Evolutionary conservation across 1,140 invertebrate genomes (phyloP).

Genomic region (Protaetia brevitarsis): DNA sequence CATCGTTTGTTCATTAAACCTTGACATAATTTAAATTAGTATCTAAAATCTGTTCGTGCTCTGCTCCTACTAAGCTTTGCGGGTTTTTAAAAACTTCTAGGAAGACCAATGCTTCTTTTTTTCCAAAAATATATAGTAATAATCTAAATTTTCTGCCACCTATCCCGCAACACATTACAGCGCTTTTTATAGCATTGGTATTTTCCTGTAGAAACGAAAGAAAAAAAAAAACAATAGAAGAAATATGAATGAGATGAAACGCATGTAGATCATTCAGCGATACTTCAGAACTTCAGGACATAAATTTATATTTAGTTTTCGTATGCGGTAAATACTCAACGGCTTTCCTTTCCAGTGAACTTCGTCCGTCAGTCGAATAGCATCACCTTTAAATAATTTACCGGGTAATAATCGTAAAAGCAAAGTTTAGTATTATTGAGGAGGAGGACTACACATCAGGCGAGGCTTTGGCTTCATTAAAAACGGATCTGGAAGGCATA

Average conservation of each 20-base stretch:
- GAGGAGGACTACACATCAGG: neutral
- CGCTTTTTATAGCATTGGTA: too few species aligned
- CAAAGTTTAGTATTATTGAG: neutral
- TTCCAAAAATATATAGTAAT: too few species aligned
- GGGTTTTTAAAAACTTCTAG: too few species aligned
- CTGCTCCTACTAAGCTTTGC: too few species aligned
- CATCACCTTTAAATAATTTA: constrained; percentile 7
- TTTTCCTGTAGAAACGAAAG: neutral
- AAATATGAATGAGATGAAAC: neutral
- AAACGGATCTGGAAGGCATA: constrained; percentile 21
- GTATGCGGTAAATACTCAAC: neutral
- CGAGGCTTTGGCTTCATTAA: constrained; percentile 7
- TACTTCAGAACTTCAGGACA: neutral
- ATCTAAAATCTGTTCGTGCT: too few species aligned
- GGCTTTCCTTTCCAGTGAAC: neutral
- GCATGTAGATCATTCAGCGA: neutral
- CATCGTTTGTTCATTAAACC: too few species aligned
- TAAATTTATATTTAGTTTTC: constrained; percentile 13
- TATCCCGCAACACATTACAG: too few species aligned
- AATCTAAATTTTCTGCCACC: too few species aligned
- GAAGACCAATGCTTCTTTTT: too few species aligned
- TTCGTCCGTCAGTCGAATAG: neutral
- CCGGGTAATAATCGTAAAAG: constrained; percentile 17
- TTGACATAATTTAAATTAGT: too few species aligned
- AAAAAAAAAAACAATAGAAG: neutral